Evolutionary conservation across 1,140 invertebrate genomes (phyloP).

Genomic region (Vanessa atalanta): DNA sequence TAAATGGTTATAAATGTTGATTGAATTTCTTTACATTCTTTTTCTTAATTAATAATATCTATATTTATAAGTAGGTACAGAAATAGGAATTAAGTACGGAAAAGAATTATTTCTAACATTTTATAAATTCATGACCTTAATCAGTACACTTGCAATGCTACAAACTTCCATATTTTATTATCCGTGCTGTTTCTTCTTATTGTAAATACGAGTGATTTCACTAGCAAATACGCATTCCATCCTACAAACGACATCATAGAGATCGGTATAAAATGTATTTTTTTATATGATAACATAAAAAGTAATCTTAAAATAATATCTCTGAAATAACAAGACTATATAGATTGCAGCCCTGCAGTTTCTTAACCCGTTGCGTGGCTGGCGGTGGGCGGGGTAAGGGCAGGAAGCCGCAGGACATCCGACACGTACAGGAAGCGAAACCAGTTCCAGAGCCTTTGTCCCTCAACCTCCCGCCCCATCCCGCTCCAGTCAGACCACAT

Average conservation of each 20-base stretch:
- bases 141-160: neutral
- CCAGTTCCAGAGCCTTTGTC: conserved; percentile 77
- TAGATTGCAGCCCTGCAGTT: conserved; percentile 40
- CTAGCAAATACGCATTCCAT: neutral
- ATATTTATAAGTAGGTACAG: neutral
- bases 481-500: conserved; percentile 67
- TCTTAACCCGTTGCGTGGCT: conserved; percentile 63
- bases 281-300: neutral
- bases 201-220: neutral
- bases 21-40: too few species aligned
- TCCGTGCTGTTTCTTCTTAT: conserved; percentile 1
- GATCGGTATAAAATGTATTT: too few species aligned
- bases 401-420: conserved; percentile 80
- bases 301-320: neutral
- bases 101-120: neutral
- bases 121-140: conserved; percentile 11
- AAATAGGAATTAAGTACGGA: neutral
- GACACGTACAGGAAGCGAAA: conserved; percentile 80
- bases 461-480: conserved; percentile 65
- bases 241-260: too few species aligned
- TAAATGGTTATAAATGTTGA: too few species aligned
- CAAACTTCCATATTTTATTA: conserved; percentile 11
- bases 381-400: conserved; percentile 57
- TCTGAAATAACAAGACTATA: neutral
- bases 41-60: neutral